Percentiles rank a stretch among this genome's conserved stretches.
These are phyloP conservation scores for Tetanocera ferruginea DNA, from an alignment of 2,888 invertebrate genomes.

Conservation along the genomic window DNA sequence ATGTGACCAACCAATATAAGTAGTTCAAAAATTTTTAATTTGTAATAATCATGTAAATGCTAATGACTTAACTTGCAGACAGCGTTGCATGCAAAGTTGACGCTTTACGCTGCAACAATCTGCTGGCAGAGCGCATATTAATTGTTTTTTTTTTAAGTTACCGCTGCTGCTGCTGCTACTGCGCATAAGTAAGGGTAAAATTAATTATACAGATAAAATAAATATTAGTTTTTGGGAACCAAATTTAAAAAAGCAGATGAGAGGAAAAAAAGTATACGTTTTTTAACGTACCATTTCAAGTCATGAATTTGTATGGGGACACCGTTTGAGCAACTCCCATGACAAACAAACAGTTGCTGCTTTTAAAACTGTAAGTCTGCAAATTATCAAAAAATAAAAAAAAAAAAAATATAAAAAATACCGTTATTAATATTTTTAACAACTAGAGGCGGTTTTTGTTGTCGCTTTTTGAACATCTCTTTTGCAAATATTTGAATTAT, in stretches of 20 bases:
- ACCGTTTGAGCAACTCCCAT: neutral
- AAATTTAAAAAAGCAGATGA: neutral
- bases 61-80: constrained; percentile 42
- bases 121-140: neutral
- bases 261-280: no score
- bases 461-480: neutral
- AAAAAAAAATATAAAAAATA: neutral
- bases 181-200: neutral
- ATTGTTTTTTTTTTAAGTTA: neutral
- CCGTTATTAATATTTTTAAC: neutral
- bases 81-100: constrained; percentile 44
- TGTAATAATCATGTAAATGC: constrained; percentile 44
- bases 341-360: neutral
- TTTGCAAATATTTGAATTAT: constrained; percentile 16
- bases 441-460: neutral
- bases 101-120: neutral
- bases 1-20: neutral
- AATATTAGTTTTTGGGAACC: constrained; percentile 5
- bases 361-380: neutral
- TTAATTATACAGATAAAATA: neutral
- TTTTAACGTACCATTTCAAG: constrained; percentile 1
- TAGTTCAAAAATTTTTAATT: constrained; percentile 17
- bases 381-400: neutral
- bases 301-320: constrained; percentile 15
- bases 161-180: constrained; percentile 1